These are phyloP conservation scores for Gymnoscopelus microlampas DNA, from an alignment of 2,797 vertebrate species.

Conservation along the genomic window DNA sequence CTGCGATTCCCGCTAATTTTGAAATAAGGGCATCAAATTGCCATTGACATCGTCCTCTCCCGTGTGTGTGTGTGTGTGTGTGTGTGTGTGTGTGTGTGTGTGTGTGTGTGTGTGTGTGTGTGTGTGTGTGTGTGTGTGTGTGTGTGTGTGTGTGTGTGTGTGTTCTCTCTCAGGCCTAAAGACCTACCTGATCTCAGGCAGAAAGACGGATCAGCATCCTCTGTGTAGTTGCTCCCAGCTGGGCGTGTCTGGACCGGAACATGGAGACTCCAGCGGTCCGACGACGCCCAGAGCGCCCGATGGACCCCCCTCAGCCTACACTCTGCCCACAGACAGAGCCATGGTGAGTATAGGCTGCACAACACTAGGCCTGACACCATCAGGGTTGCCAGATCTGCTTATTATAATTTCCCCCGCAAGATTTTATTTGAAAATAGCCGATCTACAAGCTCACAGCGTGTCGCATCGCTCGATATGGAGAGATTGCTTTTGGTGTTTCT, in stretches of 20 bases:
- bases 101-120: slow-evolving; percentile 2
- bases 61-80: background rate
- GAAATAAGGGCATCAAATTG: too few relatives aligned
- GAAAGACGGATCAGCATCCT: slow-evolving; percentile 82
- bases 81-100: slow-evolving; percentile 6
- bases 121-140: slow-evolving; percentile 10
- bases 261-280: slow-evolving; percentile 65
- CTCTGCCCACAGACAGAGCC: slow-evolving; percentile 74
- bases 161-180: slow-evolving; percentile 83
- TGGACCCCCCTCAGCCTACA: slow-evolving; percentile 66
- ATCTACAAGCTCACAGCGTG: too few relatives aligned
- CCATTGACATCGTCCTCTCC: background rate
- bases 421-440: too few relatives aligned
- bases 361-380: too few relatives aligned
- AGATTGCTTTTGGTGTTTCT: too few relatives aligned
- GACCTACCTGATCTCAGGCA: slow-evolving; percentile 93
- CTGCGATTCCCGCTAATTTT: too few relatives aligned
- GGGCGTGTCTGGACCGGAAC: slow-evolving; percentile 74
- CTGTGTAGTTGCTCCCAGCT: slow-evolving; percentile 86
- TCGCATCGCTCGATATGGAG: too few relatives aligned
- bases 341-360: slow-evolving; percentile 76
- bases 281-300: slow-evolving; percentile 65
- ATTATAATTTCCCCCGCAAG: too few relatives aligned
- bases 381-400: too few relatives aligned
- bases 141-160: background rate